A percentile compares a stretch with the other conserved stretches of the same genome.
Evolutionary conservation across 2,888 invertebrate genomes (phyloP).

Genomic region (Pheosia gnoma): DNA sequence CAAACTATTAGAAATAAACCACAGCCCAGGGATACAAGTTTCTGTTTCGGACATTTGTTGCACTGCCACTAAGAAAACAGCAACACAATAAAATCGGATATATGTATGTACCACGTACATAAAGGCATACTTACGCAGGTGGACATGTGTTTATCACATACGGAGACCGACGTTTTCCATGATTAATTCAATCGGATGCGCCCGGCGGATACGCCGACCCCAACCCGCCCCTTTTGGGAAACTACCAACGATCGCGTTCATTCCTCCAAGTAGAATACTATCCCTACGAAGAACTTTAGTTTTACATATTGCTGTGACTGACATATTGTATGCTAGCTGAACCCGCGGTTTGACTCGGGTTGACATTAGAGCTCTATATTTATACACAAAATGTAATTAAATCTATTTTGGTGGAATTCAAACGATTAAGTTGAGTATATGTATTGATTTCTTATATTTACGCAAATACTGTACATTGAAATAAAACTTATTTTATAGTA

Average conservation of each 20-base stretch:
- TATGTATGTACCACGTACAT: constrained; percentile 27
- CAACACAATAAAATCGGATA: background rate
- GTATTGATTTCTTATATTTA: too few relatives aligned
- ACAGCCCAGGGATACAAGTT: too few relatives aligned
- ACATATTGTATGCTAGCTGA: background rate
- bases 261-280: constrained; percentile 34
- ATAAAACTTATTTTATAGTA: too few relatives aligned
- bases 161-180: constrained; percentile 58
- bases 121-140: constrained; percentile 17
- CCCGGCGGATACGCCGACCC: constrained; percentile 62
- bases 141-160: constrained; percentile 47
- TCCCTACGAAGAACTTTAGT: background rate
- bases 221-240: constrained; percentile 58
- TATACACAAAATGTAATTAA: too few relatives aligned
- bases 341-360: background rate
- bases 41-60: too few relatives aligned
- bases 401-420: too few relatives aligned
- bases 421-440: too few relatives aligned
- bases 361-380: too few relatives aligned
- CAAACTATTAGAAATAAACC: background rate
- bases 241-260: constrained; percentile 58
- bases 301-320: background rate
- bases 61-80: too few relatives aligned
- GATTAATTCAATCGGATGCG: constrained; percentile 78
- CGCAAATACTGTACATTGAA: too few relatives aligned